These are phyloP conservation scores for Sylvilagus floridanus DNA, from an alignment of 2,797 vertebrate species.

Conservation along the genomic window DNA sequence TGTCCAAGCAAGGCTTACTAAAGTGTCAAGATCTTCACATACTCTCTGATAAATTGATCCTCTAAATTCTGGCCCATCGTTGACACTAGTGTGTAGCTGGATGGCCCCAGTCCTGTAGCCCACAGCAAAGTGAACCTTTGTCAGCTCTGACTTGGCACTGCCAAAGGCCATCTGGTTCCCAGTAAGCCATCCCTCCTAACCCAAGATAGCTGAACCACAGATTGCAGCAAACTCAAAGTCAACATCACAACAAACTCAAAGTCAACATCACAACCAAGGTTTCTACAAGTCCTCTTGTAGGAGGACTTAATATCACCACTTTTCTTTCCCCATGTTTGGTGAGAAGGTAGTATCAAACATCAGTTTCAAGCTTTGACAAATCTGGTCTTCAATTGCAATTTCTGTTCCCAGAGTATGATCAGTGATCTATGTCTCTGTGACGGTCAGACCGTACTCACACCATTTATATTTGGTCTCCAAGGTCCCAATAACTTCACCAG, in stretches of 20 bases:
- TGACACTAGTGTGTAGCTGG: conserved; percentile 96
- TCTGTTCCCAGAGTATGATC: conserved; percentile 98
- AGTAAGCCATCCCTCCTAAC: conserved; percentile 97
- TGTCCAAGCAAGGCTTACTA: conserved; percentile 97
- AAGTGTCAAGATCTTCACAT: conserved; percentile 94
- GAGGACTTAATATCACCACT: conserved; percentile 96
- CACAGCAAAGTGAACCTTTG: conserved; percentile 95
- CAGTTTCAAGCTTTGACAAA: conserved; percentile 97
- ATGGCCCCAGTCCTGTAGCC: conserved; percentile 96
- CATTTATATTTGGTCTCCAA: conserved; percentile 99
- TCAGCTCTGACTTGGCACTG: conserved; percentile 95
- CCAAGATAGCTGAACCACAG: conserved; percentile 93
- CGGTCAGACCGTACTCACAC: conserved; percentile 96
- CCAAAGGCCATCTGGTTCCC: conserved; percentile 98
- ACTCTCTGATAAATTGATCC: conserved; percentile 99
- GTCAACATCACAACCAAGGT: conserved; percentile 94
- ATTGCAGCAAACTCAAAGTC: conserved; percentile 97
- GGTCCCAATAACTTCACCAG: conserved; percentile 96
- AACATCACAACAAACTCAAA: conserved; percentile 95
- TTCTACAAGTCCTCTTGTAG: conserved; percentile 90
- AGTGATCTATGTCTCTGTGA: conserved; percentile 99
- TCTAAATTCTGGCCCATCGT: conserved; percentile 97
- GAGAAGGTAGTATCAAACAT: conserved; percentile 99
- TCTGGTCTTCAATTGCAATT: conserved; percentile 97
- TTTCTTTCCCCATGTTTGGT: conserved; percentile 98